These are phyloP conservation scores for Parazoanthus swiftii DNA, from an alignment of 92 coral and sea anemone genomes.

Conservation along the genomic window DNA sequence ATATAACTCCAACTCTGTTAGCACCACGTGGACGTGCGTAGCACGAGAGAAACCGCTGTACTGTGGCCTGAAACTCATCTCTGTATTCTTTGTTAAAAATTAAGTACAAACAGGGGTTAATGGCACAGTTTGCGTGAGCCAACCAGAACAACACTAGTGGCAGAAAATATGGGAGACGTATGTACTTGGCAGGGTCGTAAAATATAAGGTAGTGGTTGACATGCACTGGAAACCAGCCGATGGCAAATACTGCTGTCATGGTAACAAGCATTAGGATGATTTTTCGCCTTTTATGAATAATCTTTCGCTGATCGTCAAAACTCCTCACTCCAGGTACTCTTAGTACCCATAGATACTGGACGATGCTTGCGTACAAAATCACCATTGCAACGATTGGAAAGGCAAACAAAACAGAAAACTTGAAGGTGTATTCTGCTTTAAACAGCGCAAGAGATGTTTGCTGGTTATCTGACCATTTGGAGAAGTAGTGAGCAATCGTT, in stretches of 20 bases:
- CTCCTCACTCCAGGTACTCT: conserved; percentile 18
- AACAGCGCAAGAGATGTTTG: background rate
- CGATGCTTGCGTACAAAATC: conserved; percentile 1
- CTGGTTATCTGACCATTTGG: background rate
- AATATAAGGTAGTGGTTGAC: background rate
- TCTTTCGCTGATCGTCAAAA: background rate
- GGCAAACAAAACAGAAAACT: conserved; percentile 3
- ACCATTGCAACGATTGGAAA: conserved; percentile 9
- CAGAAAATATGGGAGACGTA: background rate
- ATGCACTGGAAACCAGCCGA: conserved; percentile 20
- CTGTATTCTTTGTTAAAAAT: conserved; percentile 14
- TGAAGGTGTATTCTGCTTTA: conserved; percentile 1
- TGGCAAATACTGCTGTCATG: conserved; percentile 13
- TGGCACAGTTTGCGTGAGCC: conserved; percentile 18
- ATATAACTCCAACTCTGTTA: background rate
- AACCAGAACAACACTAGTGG: conserved; percentile 8
- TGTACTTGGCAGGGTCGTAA: background rate
- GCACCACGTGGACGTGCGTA: background rate
- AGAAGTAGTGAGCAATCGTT: background rate
- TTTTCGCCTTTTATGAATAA: conserved; percentile 3
- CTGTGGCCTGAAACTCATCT: background rate
- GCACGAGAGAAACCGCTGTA: background rate
- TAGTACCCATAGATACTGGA: background rate
- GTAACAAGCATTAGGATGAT: background rate
- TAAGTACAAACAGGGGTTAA: conserved; percentile 1